phyloP scores from a whole-genome alignment of 2,113 vertebrate genomes.

The Syngnathoides biaculeatus region DNA sequence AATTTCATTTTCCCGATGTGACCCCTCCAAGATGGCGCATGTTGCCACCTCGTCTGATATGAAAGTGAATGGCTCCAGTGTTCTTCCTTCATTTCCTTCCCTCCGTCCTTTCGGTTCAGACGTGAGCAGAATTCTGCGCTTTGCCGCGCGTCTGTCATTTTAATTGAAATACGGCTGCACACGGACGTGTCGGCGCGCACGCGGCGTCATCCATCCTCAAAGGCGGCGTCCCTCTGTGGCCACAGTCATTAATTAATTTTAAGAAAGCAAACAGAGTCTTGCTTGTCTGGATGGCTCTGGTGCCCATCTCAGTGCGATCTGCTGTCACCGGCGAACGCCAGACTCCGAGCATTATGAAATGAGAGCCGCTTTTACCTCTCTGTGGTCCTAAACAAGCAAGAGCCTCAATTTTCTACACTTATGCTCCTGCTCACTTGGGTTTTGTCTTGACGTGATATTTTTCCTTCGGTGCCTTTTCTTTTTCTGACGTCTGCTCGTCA shows the following conservation, averaged over 20 bases:
- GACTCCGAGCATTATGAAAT: slow-evolving; percentile 62
- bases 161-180: slow-evolving; percentile 22
- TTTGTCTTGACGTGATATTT: slow-evolving; percentile 1
- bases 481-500: neutral
- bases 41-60: slow-evolving; percentile 38
- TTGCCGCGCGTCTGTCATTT: slow-evolving; percentile 3
- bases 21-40: slow-evolving; percentile 55
- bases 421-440: slow-evolving; percentile 24
- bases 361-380: slow-evolving; percentile 40
- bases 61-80: slow-evolving; percentile 48
- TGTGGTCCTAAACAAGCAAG: slow-evolving; percentile 43
- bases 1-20: neutral
- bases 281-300: slow-evolving; percentile 68
- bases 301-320: slow-evolving; percentile 30
- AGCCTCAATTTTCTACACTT: slow-evolving; percentile 47
- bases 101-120: slow-evolving; percentile 6
- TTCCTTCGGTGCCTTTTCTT: neutral
- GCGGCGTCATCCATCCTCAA: slow-evolving; percentile 26
- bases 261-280: slow-evolving; percentile 70
- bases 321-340: slow-evolving; percentile 64
- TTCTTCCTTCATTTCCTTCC: slow-evolving; percentile 16
- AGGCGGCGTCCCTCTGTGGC: slow-evolving; percentile 52
- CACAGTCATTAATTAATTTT: slow-evolving; percentile 72
- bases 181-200: slow-evolving; percentile 11
- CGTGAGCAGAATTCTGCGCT: slow-evolving; percentile 26